phyloP scores from a whole-genome alignment of 2,113 vertebrate genomes.

The Ellobius talpinus region DNA sequence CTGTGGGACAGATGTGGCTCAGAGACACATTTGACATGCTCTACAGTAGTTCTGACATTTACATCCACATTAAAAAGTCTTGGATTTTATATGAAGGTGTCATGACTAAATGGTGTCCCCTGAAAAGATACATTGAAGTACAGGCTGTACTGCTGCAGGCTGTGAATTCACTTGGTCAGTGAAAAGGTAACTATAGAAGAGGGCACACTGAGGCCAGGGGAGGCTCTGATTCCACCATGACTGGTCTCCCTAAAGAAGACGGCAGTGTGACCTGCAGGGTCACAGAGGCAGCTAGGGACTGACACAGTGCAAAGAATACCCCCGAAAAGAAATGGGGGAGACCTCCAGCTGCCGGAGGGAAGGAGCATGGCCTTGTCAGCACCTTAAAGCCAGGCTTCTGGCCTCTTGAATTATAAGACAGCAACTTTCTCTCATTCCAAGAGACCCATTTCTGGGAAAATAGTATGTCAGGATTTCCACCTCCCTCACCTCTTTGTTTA shows the following conservation, averaged over 20 bases:
- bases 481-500: neutral
- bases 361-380: rapidly evolving
- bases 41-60: neutral
- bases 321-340: rapidly evolving
- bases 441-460: neutral
- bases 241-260: neutral
- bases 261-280: neutral
- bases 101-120: neutral
- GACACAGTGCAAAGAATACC: neutral
- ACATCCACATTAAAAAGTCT: neutral
- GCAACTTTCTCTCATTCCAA: neutral
- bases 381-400: neutral
- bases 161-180: neutral
- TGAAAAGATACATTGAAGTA: neutral
- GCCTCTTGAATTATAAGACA: neutral
- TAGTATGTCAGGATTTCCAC: neutral
- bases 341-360: neutral
- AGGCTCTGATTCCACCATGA: neutral
- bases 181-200: neutral
- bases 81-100: neutral
- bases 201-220: rapidly evolving
- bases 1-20: neutral
- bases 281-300: rapidly evolving
- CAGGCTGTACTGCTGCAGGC: neutral
- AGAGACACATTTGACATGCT: neutral